Conservation (phyloP, 2,113 vertebrate genomes). For the Polyodon spathula region DNA sequence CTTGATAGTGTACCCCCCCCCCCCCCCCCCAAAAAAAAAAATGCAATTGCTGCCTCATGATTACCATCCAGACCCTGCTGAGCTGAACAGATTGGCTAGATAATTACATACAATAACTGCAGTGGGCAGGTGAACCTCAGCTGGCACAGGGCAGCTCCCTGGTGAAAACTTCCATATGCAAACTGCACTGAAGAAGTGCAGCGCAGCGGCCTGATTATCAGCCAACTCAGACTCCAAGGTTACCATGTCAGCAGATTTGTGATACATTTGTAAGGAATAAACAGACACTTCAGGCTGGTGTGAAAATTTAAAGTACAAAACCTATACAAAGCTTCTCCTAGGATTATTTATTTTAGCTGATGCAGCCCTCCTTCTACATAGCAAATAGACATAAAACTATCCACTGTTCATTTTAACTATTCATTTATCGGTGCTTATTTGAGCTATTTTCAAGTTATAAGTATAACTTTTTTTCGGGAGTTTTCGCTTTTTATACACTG, state of each 20-base stretch:
- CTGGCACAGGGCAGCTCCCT: slow-evolving; percentile 82
- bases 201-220: slow-evolving; percentile 65
- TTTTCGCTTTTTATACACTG: too few relatives aligned
- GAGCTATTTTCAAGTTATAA: too few relatives aligned
- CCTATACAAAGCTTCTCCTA: background rate
- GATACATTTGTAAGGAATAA: slow-evolving; percentile 81
- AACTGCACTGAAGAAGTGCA: slow-evolving; percentile 69
- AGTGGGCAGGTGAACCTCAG: slow-evolving; percentile 86
- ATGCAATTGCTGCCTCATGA: slow-evolving; percentile 87
- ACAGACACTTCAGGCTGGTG: slow-evolving; percentile 70
- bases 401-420: too few relatives aligned
- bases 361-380: too few relatives aligned
- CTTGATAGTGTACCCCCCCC: slow-evolving; percentile 6
- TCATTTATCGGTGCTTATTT: too few relatives aligned
- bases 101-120: slow-evolving; percentile 96
- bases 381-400: too few relatives aligned
- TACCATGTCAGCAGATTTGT: slow-evolving; percentile 78
- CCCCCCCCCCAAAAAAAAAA: slow-evolving; percentile 43
- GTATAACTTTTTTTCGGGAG: too few relatives aligned
- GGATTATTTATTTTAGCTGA: background rate
- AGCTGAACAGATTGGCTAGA: slow-evolving; percentile 96
- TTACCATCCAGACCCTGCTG: slow-evolving; percentile 85
- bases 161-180: slow-evolving; percentile 87
- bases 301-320: slow-evolving; percentile 12
- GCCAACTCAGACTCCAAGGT: slow-evolving; percentile 71